Evolutionary conservation across 2,113 vertebrate species (phyloP).

Genomic region (Scytalopus superciliaris): DNA sequence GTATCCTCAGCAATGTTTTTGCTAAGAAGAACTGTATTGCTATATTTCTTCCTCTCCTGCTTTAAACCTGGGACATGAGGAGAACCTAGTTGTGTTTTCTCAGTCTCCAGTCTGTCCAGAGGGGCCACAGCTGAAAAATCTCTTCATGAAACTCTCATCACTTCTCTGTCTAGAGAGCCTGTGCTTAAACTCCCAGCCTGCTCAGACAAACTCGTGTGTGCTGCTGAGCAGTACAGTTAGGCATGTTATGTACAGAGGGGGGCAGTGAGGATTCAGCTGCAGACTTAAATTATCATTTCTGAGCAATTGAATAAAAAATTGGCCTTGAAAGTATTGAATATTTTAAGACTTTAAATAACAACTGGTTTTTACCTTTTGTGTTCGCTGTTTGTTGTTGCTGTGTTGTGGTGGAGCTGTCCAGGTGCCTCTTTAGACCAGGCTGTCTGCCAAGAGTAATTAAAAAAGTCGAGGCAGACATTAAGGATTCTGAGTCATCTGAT

Average conservation of each 20-base stretch:
- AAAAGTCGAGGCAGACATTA: neutral
- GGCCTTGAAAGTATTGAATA: neutral
- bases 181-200: neutral
- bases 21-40: neutral
- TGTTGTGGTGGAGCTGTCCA: neutral
- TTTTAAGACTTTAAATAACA: neutral
- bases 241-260: slow-evolving; percentile 30
- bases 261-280: slow-evolving; percentile 64
- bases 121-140: neutral
- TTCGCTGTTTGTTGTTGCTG: accelerated
- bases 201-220: neutral
- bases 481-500: neutral
- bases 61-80: neutral
- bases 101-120: neutral
- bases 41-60: neutral
- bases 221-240: slow-evolving; percentile 3
- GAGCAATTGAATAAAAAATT: neutral
- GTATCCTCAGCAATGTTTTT: neutral
- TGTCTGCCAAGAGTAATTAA: neutral
- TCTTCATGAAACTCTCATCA: neutral
- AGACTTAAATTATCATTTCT: neutral
- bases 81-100: neutral
- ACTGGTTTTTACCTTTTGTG: neutral
- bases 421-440: neutral
- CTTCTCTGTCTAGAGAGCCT: neutral